Evolutionary conservation across 1,140 invertebrate species (phyloP), one percentile per base, ranked within the genome.

Genomic region (Anthonomus grandis): DNA sequence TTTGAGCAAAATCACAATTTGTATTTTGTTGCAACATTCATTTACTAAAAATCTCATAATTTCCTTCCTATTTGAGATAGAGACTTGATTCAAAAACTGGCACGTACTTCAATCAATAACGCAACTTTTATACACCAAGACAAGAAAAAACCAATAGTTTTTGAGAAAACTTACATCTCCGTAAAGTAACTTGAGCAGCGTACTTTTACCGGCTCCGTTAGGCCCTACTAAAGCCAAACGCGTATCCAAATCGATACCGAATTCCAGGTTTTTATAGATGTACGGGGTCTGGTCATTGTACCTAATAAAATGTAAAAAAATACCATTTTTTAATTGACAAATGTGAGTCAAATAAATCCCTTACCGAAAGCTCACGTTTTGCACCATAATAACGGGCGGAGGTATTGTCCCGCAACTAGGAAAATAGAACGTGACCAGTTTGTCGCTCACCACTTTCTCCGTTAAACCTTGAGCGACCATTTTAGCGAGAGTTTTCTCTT

Each of bases 311-410:
- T 47, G 8, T 44, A 15, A 27, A 4, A 47, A 25, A 27, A 18
- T n/a, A 24, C n/a, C n/a, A 21, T 12, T 21, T 23, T 21, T 12
- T 21, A 45, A 41, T 17, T 4, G 2, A 18, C 17, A 2, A 2
- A 15, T 41, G 13, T 41, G 9, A n/a, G 37, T 39, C 37, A 39
- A 39, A 41, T 10, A 45, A 3, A 45, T 2, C 1, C n/a, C 37
- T 23, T 54, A 54, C 19, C 88, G 84, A 77, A 99, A 99, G 67
- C 89, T 93, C 17, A 99, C 95, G 73, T 98, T 95, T 79, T 92
- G 91, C 31, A 99, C 94, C 94, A 98, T 98, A 60, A 98, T 98
- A 52, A 99, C 96, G 1, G 97, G 97, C 0, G 97, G 97, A 37
- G 97, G 97, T 62, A 99, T 90, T 19, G 83, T 90, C 51, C 95